A percentile compares a stretch with the other conserved stretches of the same genome.
Conservation (phyloP, 2,888 invertebrate species). For the Melieria crassipennis region DNA sequence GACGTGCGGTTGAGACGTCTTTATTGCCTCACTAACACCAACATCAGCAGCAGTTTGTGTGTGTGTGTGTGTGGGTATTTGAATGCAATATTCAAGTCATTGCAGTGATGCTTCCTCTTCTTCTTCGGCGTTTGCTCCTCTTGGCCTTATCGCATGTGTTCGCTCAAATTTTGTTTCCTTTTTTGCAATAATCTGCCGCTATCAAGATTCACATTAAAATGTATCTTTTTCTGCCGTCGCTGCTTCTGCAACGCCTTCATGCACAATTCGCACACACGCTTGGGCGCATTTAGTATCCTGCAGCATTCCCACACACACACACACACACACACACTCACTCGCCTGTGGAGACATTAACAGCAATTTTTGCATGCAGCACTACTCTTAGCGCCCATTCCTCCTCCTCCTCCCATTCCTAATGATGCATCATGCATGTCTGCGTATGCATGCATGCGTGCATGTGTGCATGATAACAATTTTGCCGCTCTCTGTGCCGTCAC, state of each 20-base stretch:
- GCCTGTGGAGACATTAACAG: neutral
- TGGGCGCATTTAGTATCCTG: neutral
- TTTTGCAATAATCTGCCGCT: slow-evolving; percentile 58
- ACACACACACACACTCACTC: neutral
- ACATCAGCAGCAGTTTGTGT: slow-evolving; percentile 19
- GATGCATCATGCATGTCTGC: neutral
- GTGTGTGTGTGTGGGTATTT: slow-evolving; percentile 40
- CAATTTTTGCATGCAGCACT: slow-evolving; percentile 16
- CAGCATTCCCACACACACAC: neutral
- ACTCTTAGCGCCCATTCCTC: slow-evolving; percentile 5
- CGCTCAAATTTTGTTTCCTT: slow-evolving; percentile 55
- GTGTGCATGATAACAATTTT: neutral
- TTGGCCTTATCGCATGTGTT: slow-evolving; percentile 43
- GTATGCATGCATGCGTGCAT: slow-evolving; percentile 7
- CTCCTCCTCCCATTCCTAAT: neutral
- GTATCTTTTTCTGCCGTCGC: slow-evolving; percentile 55
- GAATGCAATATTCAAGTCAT: slow-evolving; percentile 62
- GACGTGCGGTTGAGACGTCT: slow-evolving; percentile 35
- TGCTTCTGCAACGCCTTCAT: slow-evolving; percentile 15
- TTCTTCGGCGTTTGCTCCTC: slow-evolving; percentile 35
- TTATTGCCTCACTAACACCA: slow-evolving; percentile 23
- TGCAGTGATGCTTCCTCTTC: slow-evolving; percentile 50
- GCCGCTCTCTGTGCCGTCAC: neutral
- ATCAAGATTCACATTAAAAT: slow-evolving; percentile 65
- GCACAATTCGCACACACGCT: slow-evolving; percentile 21